phyloP scores from a whole-genome alignment of 2,888 invertebrate genomes.

The Melanotus villosus region DNA sequence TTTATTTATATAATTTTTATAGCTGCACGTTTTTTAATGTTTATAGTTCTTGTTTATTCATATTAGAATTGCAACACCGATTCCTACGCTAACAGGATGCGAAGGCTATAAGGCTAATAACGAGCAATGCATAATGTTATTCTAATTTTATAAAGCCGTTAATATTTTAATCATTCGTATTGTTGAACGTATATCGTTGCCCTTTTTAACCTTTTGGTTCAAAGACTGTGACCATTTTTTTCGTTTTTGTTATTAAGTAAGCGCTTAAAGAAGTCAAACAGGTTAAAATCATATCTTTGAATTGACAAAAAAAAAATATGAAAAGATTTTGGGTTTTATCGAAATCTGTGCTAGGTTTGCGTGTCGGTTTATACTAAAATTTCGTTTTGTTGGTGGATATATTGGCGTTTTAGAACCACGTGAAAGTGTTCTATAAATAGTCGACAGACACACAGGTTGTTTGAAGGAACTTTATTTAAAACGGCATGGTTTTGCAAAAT shows the following conservation, averaged over 20 bases:
- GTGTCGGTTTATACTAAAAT: too few relatives aligned
- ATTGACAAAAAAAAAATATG: too few relatives aligned
- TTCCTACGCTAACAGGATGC: background rate
- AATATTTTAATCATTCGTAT: slow-evolving; percentile 13
- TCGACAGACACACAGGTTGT: background rate
- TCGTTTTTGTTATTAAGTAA: too few relatives aligned
- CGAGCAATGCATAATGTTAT: background rate
- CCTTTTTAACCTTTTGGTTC: slow-evolving; percentile 6
- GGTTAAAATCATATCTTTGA: too few relatives aligned
- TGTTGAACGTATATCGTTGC: background rate
- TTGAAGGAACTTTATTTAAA: background rate
- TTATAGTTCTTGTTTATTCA: background rate
- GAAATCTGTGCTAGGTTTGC: too few relatives aligned
- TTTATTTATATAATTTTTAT: too few relatives aligned
- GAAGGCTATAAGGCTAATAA: slow-evolving; percentile 13
- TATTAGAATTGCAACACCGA: too few relatives aligned
- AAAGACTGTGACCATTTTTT: too few relatives aligned
- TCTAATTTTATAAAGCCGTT: background rate
- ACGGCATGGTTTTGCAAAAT: background rate
- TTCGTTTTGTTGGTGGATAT: too few relatives aligned
- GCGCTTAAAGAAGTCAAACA: too few relatives aligned
- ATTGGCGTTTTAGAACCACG: background rate
- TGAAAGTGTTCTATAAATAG: slow-evolving; percentile 5
- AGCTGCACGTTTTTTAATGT: background rate
- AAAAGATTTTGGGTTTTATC: background rate